phyloP scores from a whole-genome alignment of 1,140 invertebrate species.

The Camponotus vicinus region DNA sequence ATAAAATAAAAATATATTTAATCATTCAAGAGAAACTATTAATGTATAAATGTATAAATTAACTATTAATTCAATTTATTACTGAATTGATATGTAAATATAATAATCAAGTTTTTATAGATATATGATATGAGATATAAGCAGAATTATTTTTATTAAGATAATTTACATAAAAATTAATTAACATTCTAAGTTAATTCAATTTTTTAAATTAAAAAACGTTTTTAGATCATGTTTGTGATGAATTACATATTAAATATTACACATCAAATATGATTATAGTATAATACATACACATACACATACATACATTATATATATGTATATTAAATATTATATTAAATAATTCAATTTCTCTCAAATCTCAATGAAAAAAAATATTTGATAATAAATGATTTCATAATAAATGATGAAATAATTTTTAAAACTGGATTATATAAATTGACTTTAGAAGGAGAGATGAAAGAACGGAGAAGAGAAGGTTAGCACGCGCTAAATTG shows the following conservation, averaged over 20 bases:
- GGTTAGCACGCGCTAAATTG: conserved; percentile 76
- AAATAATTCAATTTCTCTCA: background rate
- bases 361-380: background rate
- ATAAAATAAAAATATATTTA: no score
- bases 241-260: background rate
- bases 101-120: no score
- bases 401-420: background rate
- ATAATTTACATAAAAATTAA: no score
- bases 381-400: background rate
- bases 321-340: background rate
- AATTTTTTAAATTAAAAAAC: background rate
- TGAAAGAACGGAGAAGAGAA: background rate
- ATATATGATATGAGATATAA: no score
- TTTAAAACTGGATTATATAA: conserved; percentile 5
- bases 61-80: no score
- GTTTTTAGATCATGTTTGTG: background rate
- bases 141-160: no score
- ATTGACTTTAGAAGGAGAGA: conserved; percentile 24
- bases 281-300: background rate
- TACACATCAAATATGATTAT: no score
- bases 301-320: background rate
- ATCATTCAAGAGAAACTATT: no score
- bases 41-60: no score
- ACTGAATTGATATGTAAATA: no score
- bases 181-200: background rate